Conservation (phyloP, 1,140 invertebrate species). For the Sitophilus oryzae region DNA sequence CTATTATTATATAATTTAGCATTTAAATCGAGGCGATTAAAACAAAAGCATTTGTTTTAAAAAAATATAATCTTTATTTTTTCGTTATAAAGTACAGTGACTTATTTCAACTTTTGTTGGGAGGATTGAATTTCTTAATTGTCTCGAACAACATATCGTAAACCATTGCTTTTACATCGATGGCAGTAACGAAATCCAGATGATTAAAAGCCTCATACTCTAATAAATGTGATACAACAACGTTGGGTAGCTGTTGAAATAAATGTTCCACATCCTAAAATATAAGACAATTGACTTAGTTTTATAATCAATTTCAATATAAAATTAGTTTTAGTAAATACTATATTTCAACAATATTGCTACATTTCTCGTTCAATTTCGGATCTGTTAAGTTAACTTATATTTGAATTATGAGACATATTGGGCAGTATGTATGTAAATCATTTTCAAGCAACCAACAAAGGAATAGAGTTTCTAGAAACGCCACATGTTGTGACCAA, state of each 20-base stretch:
- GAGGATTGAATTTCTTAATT: neutral
- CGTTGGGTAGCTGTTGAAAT: constrained; percentile 10
- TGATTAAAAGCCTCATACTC: constrained; percentile 25
- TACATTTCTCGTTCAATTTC: too few species aligned
- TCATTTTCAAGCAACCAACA: too few species aligned
- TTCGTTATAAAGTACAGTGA: neutral
- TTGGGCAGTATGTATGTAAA: too few species aligned
- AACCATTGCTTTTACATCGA: constrained; percentile 17
- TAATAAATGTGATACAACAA: constrained; percentile 15
- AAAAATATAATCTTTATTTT: too few species aligned
- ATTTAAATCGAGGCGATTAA: too few species aligned
- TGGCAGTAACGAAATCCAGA: constrained; percentile 26
- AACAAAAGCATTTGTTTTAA: too few species aligned
- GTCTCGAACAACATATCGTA: constrained; percentile 17
- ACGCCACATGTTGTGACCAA: too few species aligned
- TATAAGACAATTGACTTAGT: constrained; percentile 1
- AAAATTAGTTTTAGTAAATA: neutral
- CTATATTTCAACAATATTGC: too few species aligned
- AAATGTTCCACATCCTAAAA: constrained; percentile 28
- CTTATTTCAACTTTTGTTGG: neutral
- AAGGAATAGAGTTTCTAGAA: too few species aligned
- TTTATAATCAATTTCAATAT: constrained; percentile 1
- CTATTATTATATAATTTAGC: too few species aligned
- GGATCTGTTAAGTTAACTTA: too few species aligned
- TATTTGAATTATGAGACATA: too few species aligned